These are phyloP conservation scores for Drosophila truncata DNA, from an alignment of 1,140 invertebrate species.

Conservation along the genomic window DNA sequence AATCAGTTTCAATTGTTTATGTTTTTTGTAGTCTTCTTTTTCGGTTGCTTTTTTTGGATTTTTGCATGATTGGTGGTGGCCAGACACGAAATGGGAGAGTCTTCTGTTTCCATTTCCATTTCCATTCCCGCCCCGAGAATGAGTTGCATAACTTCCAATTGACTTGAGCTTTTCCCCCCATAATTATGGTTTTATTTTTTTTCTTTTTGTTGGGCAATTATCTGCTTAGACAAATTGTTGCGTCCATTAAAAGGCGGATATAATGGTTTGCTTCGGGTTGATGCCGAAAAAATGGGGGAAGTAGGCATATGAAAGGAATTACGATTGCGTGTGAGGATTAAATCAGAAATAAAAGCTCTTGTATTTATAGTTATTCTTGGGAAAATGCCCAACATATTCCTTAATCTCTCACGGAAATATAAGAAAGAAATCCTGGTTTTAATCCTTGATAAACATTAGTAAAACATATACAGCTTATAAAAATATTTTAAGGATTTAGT, in stretches of 20 bases:
- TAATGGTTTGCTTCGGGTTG: conserved; percentile 28
- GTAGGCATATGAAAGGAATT: conserved; percentile 11
- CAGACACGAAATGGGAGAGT: conserved; percentile 68
- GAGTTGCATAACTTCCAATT: conserved; percentile 66
- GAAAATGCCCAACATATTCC: conserved; percentile 59
- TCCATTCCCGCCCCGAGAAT: conserved; percentile 8
- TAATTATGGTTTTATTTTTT: conserved; percentile 20
- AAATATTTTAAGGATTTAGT: neutral
- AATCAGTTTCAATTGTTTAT: conserved; percentile 83
- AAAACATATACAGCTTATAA: too few species aligned
- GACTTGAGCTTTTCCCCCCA: conserved; percentile 57
- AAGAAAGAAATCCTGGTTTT: conserved; percentile 15
- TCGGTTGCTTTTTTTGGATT: conserved; percentile 40
- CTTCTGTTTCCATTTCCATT: conserved; percentile 5
- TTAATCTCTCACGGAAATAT: conserved; percentile 29
- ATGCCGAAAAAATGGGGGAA: conserved; percentile 47
- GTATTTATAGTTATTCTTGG: conserved; percentile 41
- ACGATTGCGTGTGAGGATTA: conserved; percentile 35
- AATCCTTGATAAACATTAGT: neutral
- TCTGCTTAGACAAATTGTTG: conserved; percentile 66
- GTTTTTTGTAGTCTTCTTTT: conserved; percentile 43
- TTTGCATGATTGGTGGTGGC: conserved; percentile 74
- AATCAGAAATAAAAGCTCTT: conserved; percentile 27
- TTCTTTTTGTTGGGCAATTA: conserved; percentile 39
- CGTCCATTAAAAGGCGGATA: conserved; percentile 58